These are phyloP conservation scores for Cheilosia scutellata DNA, from an alignment of 2,888 invertebrate species.

Conservation along the genomic window DNA sequence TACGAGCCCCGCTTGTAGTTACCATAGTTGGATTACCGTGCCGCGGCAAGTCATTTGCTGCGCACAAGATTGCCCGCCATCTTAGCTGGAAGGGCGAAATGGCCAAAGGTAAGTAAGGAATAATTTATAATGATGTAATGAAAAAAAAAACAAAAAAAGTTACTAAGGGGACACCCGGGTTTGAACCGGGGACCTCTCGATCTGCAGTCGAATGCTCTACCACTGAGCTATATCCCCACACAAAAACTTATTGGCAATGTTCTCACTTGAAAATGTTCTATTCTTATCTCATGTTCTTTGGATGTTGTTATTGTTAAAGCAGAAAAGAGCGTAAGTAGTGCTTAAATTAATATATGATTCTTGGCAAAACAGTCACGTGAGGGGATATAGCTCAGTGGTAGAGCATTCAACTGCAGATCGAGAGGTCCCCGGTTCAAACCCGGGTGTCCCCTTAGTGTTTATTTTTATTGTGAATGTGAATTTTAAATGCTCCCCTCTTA, in stretches of 20 bases:
- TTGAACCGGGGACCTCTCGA: slow-evolving; percentile 79
- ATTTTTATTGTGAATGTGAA: slow-evolving; percentile 18
- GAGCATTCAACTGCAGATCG: slow-evolving; percentile 80
- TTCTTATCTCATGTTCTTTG: slow-evolving; percentile 14
- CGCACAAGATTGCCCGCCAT: slow-evolving; percentile 93
- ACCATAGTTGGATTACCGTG: slow-evolving; percentile 96
- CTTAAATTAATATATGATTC: neutral
- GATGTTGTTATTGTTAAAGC: slow-evolving; percentile 14
- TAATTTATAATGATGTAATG: neutral
- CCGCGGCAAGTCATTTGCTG: slow-evolving; percentile 95
- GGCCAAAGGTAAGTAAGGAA: slow-evolving; percentile 88
- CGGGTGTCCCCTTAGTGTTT: slow-evolving; percentile 77
- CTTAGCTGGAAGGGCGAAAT: slow-evolving; percentile 96
- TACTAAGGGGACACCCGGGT: slow-evolving; percentile 78
- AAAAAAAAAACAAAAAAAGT: slow-evolving; percentile 24
- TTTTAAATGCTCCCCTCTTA: neutral
- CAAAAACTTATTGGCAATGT: neutral
- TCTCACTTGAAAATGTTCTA: slow-evolving; percentile 6
- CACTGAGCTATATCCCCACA: slow-evolving; percentile 78
- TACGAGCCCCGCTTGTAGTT: slow-evolving; percentile 90
- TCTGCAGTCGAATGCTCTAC: slow-evolving; percentile 80
- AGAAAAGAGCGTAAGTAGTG: neutral
- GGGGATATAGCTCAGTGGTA: slow-evolving; percentile 79
- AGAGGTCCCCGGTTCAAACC: slow-evolving; percentile 80
- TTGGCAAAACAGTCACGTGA: neutral